A percentile compares a stretch with the other conserved stretches of the same genome.
phyloP scores from a whole-genome alignment of 2,888 invertebrate species.

The Allacma fusca region DNA sequence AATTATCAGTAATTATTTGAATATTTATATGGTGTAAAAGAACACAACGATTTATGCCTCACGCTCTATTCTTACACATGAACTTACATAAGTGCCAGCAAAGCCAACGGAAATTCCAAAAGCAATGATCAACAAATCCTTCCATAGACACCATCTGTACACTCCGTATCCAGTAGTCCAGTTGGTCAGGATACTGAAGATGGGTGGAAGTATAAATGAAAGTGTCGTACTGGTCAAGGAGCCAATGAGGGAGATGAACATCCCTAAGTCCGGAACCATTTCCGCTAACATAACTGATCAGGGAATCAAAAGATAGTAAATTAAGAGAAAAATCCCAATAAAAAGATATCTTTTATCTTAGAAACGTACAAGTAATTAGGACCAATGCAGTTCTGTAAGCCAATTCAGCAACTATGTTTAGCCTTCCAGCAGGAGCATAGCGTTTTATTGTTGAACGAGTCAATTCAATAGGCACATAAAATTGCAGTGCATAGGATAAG shows the following conservation, averaged over 20 bases:
- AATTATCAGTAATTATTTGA: too few species aligned
- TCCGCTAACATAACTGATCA: slow-evolving; percentile 77
- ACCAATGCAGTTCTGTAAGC: slow-evolving; percentile 70
- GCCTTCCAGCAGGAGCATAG: slow-evolving; percentile 70
- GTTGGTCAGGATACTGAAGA: slow-evolving; percentile 52
- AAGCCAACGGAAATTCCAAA: slow-evolving; percentile 83
- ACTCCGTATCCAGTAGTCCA: slow-evolving; percentile 67
- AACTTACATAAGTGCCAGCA: slow-evolving; percentile 74
- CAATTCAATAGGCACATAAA: slow-evolving; percentile 94
- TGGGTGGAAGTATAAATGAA: slow-evolving; percentile 84
- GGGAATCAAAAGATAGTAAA: too few species aligned
- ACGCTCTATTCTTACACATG: too few species aligned
- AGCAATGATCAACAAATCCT: slow-evolving; percentile 77
- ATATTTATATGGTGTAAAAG: too few species aligned
- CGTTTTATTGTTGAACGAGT: slow-evolving; percentile 85
- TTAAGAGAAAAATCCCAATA: too few species aligned
- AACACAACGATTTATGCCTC: too few species aligned
- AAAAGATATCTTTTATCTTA: background rate
- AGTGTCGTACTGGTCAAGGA: slow-evolving; percentile 92
- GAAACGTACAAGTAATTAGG: slow-evolving; percentile 67
- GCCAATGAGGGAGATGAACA: slow-evolving; percentile 91
- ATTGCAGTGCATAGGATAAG: slow-evolving; percentile 94
- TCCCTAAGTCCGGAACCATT: slow-evolving; percentile 85
- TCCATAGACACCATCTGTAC: slow-evolving; percentile 77
- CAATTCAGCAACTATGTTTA: slow-evolving; percentile 76